Evolutionary conservation across 2,888 invertebrate genomes (phyloP).

Genomic region (Atethmia centrago): DNA sequence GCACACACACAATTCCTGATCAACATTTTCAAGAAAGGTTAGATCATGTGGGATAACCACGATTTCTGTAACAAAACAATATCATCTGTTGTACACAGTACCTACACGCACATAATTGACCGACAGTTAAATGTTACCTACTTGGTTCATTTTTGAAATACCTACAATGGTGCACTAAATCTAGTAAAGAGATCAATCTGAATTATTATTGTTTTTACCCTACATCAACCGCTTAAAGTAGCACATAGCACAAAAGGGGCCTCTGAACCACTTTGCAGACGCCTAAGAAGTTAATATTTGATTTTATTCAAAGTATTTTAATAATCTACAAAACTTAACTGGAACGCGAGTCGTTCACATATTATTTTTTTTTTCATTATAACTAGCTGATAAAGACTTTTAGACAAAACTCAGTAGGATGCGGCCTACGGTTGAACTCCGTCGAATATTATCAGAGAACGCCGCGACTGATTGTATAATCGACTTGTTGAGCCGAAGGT

Average conservation of each 20-base stretch:
- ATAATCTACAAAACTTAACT: not conserved
- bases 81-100: not conserved
- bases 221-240: not conserved
- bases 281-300: not conserved
- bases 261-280: not conserved
- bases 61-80: not conserved
- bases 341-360: not conserved
- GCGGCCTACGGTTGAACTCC: not conserved
- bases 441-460: not conserved
- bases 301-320: not conserved
- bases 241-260: not conserved
- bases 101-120: not conserved
- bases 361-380: not conserved
- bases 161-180: not conserved
- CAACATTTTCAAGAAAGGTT: no score
- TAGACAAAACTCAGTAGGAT: not conserved
- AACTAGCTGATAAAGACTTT: not conserved
- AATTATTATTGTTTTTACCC: not conserved
- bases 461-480: not conserved
- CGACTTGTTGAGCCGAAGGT: not conserved
- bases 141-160: not conserved
- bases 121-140: no score
- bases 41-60: not conserved
- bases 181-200: not conserved
- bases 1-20: not conserved